A percentile compares a stretch with the other conserved stretches of the same genome.
phyloP scores from a whole-genome alignment of 2,113 vertebrate species.

The Calyptomena viridis region DNA sequence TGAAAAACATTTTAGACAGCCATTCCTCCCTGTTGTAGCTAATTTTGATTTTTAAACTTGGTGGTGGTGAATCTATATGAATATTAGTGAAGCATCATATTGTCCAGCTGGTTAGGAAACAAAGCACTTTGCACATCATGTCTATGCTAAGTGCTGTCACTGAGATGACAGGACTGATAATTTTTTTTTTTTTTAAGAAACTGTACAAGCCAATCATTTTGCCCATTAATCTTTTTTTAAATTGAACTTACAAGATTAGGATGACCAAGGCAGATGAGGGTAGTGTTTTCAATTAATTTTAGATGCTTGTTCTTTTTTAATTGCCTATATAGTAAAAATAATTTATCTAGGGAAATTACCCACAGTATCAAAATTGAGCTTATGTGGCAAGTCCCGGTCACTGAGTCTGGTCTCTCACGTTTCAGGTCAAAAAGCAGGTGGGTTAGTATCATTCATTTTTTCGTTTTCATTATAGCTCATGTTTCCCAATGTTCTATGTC shows the following conservation, averaged over 20 bases:
- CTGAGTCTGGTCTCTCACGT: neutral
- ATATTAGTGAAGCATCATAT: neutral
- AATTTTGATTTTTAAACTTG: neutral
- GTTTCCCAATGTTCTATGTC: neutral
- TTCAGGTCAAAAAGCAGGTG: neutral
- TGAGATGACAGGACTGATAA: neutral
- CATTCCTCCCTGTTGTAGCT: fast-evolving
- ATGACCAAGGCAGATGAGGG: neutral
- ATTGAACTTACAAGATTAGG: neutral
- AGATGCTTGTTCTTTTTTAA: neutral
- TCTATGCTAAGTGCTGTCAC: neutral
- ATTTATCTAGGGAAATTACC: neutral
- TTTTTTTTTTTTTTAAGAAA: neutral
- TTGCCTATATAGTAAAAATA: neutral
- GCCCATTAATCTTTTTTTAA: neutral
- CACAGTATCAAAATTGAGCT: neutral
- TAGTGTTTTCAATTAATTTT: neutral
- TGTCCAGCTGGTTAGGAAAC: neutral
- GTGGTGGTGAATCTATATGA: neutral
- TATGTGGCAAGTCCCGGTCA: neutral
- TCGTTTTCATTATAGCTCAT: neutral
- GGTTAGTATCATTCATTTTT: neutral
- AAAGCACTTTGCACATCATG: neutral
- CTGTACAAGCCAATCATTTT: neutral
- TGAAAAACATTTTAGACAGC: neutral